Base-by-base conservation (phyloP, 2,888 invertebrate species). In the Andrena minutula region DNA sequence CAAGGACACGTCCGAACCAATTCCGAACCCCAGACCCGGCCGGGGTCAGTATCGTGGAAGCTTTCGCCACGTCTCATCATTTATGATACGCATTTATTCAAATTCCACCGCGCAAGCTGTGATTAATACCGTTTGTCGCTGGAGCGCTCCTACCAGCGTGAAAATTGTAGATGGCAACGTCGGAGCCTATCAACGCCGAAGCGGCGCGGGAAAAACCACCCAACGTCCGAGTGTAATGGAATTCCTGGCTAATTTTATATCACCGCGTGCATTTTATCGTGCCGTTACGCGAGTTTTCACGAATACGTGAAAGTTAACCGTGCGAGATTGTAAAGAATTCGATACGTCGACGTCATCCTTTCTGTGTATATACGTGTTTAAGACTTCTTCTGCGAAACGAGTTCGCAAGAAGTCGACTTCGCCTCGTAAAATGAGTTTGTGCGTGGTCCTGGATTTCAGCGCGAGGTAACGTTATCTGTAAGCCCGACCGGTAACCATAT, bases 11-110 rank as follows among this genome's bases (percentile, higher is more conserved):
- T 87, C 86, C 84, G 82, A 77, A 82, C 84, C 79, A 87, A 88
- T 88, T 86, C 72, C 28, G 69, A 26, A 4, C 41, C 41, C 58
- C 51, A 28, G 63, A 35, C 60, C 28, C 32, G 30, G 12, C 51
- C 26, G 26, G 64, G 65, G 60, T 41, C 68, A 68, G 61, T 71
- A 61, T 77, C 66, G 61, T 91, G 90, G 92, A 92, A 93, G 92
- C 92, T 92, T 93, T 91, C 91, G 90, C 89, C 92, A 92, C 92
- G 93, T 93, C 92, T 93, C 92, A 91, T 93, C 93, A 91, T 89
- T 92, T 93, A 92, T 89, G 90, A 89, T 89, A 91, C 91, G 88
- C 92, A 91, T 92, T 92, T 89, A 91, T 92, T 91, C 90, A 90
- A 90, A 92, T 91, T 91, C 88, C 79, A 75, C 58, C 82, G 75